These are phyloP conservation scores for Ovis aries DNA, from an alignment of 2,113 vertebrate species.

Conservation along the genomic window DNA sequence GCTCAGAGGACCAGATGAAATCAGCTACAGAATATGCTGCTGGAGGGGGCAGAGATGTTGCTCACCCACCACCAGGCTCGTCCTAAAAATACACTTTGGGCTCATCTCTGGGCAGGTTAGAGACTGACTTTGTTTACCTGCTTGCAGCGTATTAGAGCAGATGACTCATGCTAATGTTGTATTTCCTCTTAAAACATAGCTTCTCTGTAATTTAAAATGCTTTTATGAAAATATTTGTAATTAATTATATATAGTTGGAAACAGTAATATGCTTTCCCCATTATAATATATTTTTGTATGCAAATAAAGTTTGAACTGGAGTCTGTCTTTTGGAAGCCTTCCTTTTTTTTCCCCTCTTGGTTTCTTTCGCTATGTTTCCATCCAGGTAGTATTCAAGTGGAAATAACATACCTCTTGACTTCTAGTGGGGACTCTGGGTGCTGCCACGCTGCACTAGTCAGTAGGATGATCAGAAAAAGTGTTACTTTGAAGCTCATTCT, in stretches of 20 bases:
- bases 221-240: constrained; percentile 89
- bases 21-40: constrained; percentile 36
- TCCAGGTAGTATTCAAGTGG: neutral
- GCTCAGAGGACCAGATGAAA: constrained; percentile 4
- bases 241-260: constrained; percentile 92
- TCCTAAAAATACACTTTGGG: neutral
- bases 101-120: constrained; percentile 50
- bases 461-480: neutral
- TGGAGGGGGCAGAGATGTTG: neutral
- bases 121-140: constrained; percentile 39
- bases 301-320: constrained; percentile 82
- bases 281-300: constrained; percentile 98
- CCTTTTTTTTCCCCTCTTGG: neutral
- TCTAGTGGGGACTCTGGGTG: neutral
- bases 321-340: constrained; percentile 22
- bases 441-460: neutral
- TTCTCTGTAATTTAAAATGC: constrained; percentile 89
- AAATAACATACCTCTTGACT: neutral
- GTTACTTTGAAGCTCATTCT: neutral
- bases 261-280: constrained; percentile 84
- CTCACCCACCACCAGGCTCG: neutral
- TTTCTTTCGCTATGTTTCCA: neutral
- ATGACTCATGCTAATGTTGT: constrained; percentile 71
- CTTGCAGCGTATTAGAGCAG: constrained; percentile 55
- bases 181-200: constrained; percentile 80